Evolutionary conservation across 2,797 vertebrate genomes (phyloP), one percentile per base, ranked within the genome.

Genomic region (Tragopan temminckii): DNA sequence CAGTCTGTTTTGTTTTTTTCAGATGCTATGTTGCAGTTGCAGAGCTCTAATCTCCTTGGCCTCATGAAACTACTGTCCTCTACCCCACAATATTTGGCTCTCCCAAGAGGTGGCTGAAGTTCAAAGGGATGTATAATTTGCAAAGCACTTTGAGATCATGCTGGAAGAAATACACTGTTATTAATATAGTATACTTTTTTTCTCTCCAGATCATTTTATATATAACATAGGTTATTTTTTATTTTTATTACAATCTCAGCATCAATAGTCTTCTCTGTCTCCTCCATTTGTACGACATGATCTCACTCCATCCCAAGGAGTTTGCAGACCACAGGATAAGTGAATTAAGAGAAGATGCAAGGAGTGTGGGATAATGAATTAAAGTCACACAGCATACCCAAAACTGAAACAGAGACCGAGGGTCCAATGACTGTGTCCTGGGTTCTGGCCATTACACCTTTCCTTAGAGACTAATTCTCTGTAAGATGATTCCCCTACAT

Each of bases 91-190:
- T 84, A 91, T 52, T 86, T 97, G 93, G 94, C 94, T 95, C 80
- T 93, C 92, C 87, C 85, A 93, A 82, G 94, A 95, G 80, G 85
- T 89, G 93, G 95, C 82, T 94, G 82, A 76, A 86, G 85, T 95
- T 97, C 94, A 95, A 93, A 94, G 88, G 74, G 74, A 70, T 86
- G 58, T 66, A 53, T 90, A 93, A 95, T 91, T 94, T 95, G 94
- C 82, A 93, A 92, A 95, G 92, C 91, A 94, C 80, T 89, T 94
- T 75, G 87, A 85, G 85, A 96, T 80, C 0, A 5, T 86, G 89
- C 67, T 93, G 89, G 85, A 89, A 91, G 87, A 93, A 59, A 91
- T 61, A 81, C 55, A 38, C 46, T 89, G 55, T 92, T 95, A 74
- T 86, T 94, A 88, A 79, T 86, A 95, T 81, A 57, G 42, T 50